phyloP scores from a whole-genome alignment of 2,888 invertebrate genomes.

The Alloscopus bannaensis region DNA sequence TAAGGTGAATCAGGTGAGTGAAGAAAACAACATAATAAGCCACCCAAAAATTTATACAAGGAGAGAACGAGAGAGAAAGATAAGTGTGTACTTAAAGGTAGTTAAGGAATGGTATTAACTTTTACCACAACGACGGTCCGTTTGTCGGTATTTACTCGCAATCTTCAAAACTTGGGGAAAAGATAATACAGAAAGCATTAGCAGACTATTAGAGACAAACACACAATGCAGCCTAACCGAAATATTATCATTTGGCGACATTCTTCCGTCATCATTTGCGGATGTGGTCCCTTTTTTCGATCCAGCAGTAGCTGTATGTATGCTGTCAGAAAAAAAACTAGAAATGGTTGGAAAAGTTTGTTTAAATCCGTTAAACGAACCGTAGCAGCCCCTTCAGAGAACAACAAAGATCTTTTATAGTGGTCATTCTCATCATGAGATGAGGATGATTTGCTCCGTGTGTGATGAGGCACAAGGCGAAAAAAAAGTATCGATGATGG shows the following conservation, averaged over 20 bases:
- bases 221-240: neutral
- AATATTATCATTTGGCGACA: constrained; percentile 45
- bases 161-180: no score
- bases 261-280: constrained; percentile 47
- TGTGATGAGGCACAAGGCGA: neutral
- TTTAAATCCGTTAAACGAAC: constrained; percentile 63
- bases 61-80: constrained; percentile 1
- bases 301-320: no score
- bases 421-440: constrained; percentile 9
- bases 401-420: neutral
- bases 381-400: constrained; percentile 40
- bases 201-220: neutral
- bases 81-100: constrained; percentile 1
- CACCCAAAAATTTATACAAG: no score
- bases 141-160: no score
- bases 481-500: constrained; percentile 12
- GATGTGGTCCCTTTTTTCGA: constrained; percentile 65
- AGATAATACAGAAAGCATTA: no score
- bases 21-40: constrained; percentile 4
- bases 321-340: no score
- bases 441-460: neutral
- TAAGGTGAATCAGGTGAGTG: constrained; percentile 24
- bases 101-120: constrained; percentile 44
- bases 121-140: constrained; percentile 5
- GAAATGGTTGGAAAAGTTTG: constrained; percentile 46